Base-by-base conservation (phyloP, 2,797 vertebrate genomes). In the Chelon auratus region DNA sequence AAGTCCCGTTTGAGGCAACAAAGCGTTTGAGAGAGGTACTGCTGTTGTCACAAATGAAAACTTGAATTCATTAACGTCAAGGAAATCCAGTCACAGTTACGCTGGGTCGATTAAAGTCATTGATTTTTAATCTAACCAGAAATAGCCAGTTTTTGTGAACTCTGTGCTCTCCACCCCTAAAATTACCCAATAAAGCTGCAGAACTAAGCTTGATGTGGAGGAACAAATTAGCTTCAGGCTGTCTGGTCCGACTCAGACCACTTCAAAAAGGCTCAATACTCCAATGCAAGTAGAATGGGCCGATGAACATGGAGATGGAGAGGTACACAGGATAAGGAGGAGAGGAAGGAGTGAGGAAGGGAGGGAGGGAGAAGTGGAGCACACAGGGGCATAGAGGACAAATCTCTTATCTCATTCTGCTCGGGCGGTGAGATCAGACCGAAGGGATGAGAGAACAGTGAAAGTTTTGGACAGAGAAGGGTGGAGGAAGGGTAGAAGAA, bases 341-440 rank as follows among this genome's bases (percentile, higher is more conserved):
- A 20, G 45, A 5, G 36, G 36, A 43, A 50, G 18, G 8, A 22
- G 36, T 17, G 26, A 45, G 17, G 37, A 20, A n/a, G 33, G 24
- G 47, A 45, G 20, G 20, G 26, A 30, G 26, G 39, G 22, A 52
- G 33, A 14, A 33, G 2, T 4, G 33, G 48, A 12, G 20, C 11
- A 5, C 18, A 8, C 18, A 12, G 70, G 39, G 33, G 8, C 39
- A 24, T 3, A 40, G 50, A 75, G 69, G 64, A 61, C 37, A 37
- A 47, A 52, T 60, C 50, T 33, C 40, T 33, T 33, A 52, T 81
- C 62, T 70, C 1, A 74, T 74, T 64, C 73, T 22, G 42, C 48
- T 72, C 62, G 60, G 61, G 54, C 18, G 40, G 26, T 10, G 72
- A 64, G 48, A 72, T 78, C 68, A 80, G 63, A 73, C 51, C 36